Percentiles rank a stretch among this genome's conserved stretches.
Conservation (phyloP, 2,113 vertebrate species). For the Gobio gobio region DNA sequence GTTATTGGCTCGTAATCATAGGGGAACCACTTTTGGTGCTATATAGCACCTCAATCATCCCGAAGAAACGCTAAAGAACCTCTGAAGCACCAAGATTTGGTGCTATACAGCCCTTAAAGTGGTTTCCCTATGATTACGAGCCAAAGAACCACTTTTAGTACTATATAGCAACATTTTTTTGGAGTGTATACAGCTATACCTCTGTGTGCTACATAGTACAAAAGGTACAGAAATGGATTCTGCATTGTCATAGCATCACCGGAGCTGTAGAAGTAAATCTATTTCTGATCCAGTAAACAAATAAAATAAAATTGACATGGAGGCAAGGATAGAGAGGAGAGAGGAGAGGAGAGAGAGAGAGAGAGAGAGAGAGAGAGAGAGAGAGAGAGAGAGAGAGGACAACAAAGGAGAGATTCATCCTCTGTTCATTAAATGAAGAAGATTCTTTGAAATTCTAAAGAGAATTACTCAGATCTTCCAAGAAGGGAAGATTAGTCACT, state of each 20-base stretch:
- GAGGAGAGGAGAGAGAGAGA: background rate
- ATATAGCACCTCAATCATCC: no score
- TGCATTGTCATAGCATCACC: background rate
- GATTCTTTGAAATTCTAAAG: conserved; percentile 24
- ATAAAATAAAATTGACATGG: background rate
- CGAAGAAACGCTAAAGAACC: no score
- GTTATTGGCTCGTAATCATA: no score
- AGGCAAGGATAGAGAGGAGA: background rate
- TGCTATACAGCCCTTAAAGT: no score
- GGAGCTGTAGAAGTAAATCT: conserved; percentile 3
- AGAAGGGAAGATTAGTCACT: conserved; percentile 32
- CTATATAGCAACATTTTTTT: no score
- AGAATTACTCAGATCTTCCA: conserved; percentile 37
- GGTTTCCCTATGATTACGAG: no score
- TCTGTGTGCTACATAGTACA: background rate
- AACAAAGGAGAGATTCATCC: background rate
- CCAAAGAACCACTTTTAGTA: no score
- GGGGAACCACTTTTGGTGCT: no score
- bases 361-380: background rate
- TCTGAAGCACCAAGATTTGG: no score
- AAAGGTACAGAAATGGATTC: background rate
- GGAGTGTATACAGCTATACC: background rate
- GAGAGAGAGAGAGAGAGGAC: background rate
- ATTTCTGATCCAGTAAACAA: conserved; percentile 1
- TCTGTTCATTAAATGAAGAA: conserved; percentile 15